Conservation (phyloP, 1,140 invertebrate species). For the Lepidostoma basale region DNA sequence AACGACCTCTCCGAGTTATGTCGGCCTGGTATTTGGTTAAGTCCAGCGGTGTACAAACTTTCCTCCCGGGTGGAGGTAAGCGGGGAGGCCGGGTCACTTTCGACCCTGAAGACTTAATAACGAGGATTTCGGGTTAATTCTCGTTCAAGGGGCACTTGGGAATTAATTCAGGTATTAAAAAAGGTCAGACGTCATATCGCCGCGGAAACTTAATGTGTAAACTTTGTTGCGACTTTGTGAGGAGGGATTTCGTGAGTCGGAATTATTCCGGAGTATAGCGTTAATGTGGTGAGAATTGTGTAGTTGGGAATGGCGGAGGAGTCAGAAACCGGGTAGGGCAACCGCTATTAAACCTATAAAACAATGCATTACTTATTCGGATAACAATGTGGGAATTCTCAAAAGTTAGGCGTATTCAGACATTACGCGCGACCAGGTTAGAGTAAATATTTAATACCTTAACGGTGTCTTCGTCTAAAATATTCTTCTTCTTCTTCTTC, state of each 20-base stretch:
- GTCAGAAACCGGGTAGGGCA: background rate
- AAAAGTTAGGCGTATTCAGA: no score
- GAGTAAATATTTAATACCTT: no score
- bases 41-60: background rate
- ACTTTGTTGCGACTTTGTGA: background rate
- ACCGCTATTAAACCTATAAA: background rate
- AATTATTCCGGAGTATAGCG: background rate
- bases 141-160: slow-evolving; percentile 27
- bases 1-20: background rate
- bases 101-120: slow-evolving; percentile 35
- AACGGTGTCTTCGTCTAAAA: no score
- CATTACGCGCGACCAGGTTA: no score
- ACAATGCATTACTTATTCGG: background rate
- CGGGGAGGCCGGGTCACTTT: background rate
- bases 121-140: slow-evolving; percentile 43
- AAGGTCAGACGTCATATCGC: slow-evolving; percentile 27
- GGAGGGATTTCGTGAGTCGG: slow-evolving; percentile 5
- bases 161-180: slow-evolving; percentile 35
- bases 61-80: slow-evolving; percentile 8
- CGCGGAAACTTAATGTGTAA: slow-evolving; percentile 11
- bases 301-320: no score
- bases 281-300: slow-evolving; percentile 8
- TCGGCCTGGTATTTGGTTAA: slow-evolving; percentile 5
- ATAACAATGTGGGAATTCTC: no score
- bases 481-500: no score